phyloP scores from a whole-genome alignment of 2,113 vertebrate genomes.

The Limanda limanda region DNA sequence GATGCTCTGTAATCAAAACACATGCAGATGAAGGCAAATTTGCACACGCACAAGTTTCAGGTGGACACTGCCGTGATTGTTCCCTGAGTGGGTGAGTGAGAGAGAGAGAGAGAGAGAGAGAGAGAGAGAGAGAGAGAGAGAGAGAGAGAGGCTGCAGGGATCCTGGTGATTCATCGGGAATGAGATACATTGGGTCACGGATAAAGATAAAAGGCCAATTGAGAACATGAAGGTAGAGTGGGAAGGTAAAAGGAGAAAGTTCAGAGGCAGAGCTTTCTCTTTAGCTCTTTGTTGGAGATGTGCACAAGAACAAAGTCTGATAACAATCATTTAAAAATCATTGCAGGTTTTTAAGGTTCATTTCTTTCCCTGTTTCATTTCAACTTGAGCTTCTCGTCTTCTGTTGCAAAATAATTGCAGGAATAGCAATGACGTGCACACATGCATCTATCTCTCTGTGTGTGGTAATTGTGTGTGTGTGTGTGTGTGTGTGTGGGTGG shows the following conservation, averaged over 20 bases:
- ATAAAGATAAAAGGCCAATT: not conserved
- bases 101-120: not conserved
- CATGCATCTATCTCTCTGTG: not conserved
- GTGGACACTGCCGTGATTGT: not conserved
- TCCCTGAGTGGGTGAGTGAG: not conserved
- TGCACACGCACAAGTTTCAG: not conserved
- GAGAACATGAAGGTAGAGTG: not conserved
- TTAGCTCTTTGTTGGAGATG: conserved; percentile 6
- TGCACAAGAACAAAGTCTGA: not conserved
- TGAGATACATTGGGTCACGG: not conserved
- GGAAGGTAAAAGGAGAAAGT: not conserved
- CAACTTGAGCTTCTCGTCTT: conserved; percentile 5
- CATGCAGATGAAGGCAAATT: conserved; percentile 62
- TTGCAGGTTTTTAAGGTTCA: not conserved
- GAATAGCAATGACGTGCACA: not conserved
- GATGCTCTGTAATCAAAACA: conserved; percentile 49
- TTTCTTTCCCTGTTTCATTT: not conserved
- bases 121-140: too few species aligned
- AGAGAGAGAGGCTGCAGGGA: not conserved
- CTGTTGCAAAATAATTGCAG: conserved; percentile 15
- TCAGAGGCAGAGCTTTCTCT: not conserved
- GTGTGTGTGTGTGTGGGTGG: conserved; percentile 12
- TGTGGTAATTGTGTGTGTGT: conserved; percentile 3
- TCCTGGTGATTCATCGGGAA: not conserved
- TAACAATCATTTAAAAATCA: not conserved